A percentile compares a stretch with the other conserved stretches of the same genome.
phyloP scores from a whole-genome alignment of 30 jellyfish, hydroid and myxozoan species.

The Aurelia aurita region DNA sequence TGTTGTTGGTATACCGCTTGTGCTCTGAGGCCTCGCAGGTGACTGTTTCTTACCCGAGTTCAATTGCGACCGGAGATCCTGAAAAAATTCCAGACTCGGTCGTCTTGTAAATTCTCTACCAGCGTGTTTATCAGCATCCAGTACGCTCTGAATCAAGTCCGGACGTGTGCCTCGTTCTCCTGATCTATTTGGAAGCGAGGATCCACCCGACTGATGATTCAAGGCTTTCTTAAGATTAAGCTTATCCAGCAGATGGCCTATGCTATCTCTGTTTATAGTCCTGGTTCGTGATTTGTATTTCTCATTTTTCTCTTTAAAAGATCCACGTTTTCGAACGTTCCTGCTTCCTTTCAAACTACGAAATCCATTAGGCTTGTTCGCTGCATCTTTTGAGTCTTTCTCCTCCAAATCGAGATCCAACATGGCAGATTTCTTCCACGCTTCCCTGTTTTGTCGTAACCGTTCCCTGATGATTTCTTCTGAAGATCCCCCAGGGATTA shows the following conservation, averaged over 20 bases:
- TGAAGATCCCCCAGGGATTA: constrained; percentile 31
- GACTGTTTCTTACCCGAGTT: constrained; percentile 19
- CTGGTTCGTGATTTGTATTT: constrained; percentile 36
- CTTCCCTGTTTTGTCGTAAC: constrained; percentile 41
- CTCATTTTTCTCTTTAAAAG: constrained; percentile 66
- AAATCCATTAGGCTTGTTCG: not conserved
- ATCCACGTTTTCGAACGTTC: constrained; percentile 53
- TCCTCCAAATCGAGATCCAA: constrained; percentile 22
- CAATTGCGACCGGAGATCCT: constrained; percentile 60
- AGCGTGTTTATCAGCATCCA: constrained; percentile 63
- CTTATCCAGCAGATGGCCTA: constrained; percentile 46
- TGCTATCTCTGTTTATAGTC: constrained; percentile 52
- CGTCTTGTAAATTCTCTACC: constrained; percentile 56
- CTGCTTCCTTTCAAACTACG: constrained; percentile 43
- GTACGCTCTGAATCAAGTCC: constrained; percentile 58
- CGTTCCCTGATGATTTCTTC: constrained; percentile 40
- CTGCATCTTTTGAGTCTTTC: not conserved
- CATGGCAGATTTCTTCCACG: constrained; percentile 39
- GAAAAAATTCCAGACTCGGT: constrained; percentile 75
- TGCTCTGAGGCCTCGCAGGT: constrained; percentile 5
- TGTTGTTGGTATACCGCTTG: constrained; percentile 31
- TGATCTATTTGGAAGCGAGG: constrained; percentile 19
- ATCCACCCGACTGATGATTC: not conserved
- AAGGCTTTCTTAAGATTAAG: constrained; percentile 26
- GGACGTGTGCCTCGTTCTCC: constrained; percentile 63